Conservation (phyloP, 2,113 vertebrate species). For the Sus scrofa region T2T-Sscrofa CM000827.6:67510501-67511000, state of each 20-base stretch:
- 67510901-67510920: background rate
- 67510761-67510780: background rate
- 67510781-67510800: background rate
- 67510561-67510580: background rate
- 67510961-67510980: background rate
- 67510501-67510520: background rate
- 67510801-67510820: background rate
- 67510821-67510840: background rate
- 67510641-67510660: background rate
- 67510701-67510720: background rate
- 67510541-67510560: background rate
- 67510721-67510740: background rate
- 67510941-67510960: background rate
- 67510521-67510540: background rate
- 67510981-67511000: background rate
- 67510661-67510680: background rate
- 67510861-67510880: background rate
- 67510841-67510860: background rate
- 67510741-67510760: background rate
- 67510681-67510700: slow-evolving; percentile 27
- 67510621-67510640: background rate
- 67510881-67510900: background rate
- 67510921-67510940: background rate
- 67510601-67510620: background rate
- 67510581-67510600: background rate